Evolutionary conservation across 2,113 vertebrate species (phyloP), one percentile per base, ranked within the genome.

Genomic region (Mugil cephalus): DNA sequence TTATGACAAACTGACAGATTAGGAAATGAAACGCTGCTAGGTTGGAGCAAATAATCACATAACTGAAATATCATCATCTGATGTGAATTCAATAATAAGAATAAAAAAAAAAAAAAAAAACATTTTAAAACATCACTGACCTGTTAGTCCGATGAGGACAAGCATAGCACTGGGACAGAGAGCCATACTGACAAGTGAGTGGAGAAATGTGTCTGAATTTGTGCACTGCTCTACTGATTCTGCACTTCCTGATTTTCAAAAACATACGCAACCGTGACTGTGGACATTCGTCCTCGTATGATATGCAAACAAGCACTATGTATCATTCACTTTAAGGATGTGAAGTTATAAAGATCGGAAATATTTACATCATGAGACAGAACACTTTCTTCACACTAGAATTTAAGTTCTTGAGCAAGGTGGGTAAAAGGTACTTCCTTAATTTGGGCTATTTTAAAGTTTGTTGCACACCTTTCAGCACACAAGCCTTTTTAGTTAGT

Each of bases 111-210:
- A 30, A 30, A 30, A 3, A 30, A 30, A 30, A 30, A 30, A 30
- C 24, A 30, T 30, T 30, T 30, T 30, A 30, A 30, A 30, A 30
- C 3, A 30, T 30, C 24, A 69, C 82, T 78, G 10, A 87, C 84
- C 86, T 80, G 72, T 73, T 30, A 84, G 38, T 64, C 55, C 56
- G 34, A 30, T 40, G 10, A 84, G n/a, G 24, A 84, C 39, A 42
- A 84, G 53, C 43, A 86, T 19, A 72, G 73, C 8, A 7, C 4
- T 40, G 9, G 68, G 24, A 50, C 8, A 10, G 35, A 50, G 0
- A 71, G 75, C 14, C 87, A 87, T 87, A 13, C 15, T 0, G 0
- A 4, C 19, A 1, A 10, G 17, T 1, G 54, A 77, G 7, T 24
- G 35, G 34, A 39, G 4, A 3, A 1, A 35, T 7, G 2, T 39